Conservation (phyloP, 2,113 vertebrate species). For the Megatriorchis doriae region DNA sequence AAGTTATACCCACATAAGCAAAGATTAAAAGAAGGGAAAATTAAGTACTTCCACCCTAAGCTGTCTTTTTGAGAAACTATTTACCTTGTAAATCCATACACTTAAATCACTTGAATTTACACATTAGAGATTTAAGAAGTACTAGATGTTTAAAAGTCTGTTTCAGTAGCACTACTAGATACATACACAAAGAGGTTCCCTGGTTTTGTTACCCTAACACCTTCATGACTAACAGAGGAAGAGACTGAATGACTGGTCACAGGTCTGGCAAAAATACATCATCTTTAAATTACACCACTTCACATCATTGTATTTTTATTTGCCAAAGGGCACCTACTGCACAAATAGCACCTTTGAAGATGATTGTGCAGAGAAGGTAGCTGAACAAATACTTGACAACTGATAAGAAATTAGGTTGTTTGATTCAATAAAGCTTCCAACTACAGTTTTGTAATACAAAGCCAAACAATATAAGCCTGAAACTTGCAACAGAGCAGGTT, state of each 20-base stretch:
- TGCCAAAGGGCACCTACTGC: background rate
- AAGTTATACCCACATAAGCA: background rate
- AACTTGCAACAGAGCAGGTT: background rate
- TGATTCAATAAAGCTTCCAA: background rate
- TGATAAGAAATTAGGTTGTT: background rate
- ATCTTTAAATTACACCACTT: conserved; percentile 20
- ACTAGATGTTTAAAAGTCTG: background rate
- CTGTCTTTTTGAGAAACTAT: background rate
- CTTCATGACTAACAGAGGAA: background rate
- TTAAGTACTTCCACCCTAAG: background rate
- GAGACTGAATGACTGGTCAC: background rate
- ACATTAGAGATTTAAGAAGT: background rate
- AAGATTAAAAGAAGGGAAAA: background rate
- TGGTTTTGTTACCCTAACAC: background rate
- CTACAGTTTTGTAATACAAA: background rate
- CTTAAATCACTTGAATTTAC: background rate
- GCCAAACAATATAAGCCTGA: background rate
- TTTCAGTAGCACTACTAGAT: background rate
- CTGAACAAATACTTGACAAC: background rate
- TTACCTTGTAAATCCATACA: background rate
- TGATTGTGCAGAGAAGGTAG: background rate
- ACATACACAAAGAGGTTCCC: background rate
- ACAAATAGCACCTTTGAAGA: background rate
- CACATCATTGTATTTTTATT: background rate
- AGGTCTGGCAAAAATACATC: background rate